phyloP scores from a whole-genome alignment of 2,797 vertebrate species.

The Apogon talboti region DNA sequence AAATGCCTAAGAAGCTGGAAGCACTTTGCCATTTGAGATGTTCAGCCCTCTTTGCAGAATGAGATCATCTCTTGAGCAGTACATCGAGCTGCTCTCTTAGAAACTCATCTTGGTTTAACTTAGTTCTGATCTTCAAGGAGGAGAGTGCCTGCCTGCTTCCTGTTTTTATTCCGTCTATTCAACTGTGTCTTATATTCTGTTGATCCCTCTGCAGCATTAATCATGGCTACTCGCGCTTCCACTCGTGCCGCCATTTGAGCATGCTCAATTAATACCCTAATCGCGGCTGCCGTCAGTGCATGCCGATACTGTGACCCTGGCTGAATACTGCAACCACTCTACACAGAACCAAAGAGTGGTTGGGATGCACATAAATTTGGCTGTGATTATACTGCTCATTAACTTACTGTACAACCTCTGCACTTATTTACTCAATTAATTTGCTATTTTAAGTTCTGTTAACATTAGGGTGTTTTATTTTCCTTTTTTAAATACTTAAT shows the following conservation, averaged over 20 bases:
- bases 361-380: constrained; percentile 65
- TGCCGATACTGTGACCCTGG: constrained; percentile 26
- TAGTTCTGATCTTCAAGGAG: constrained; percentile 7
- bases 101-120: constrained; percentile 27
- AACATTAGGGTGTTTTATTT: constrained; percentile 62
- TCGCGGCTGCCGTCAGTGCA: constrained; percentile 33
- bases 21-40: constrained; percentile 64
- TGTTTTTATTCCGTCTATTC: constrained; percentile 27
- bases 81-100: constrained; percentile 39
- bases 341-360: constrained; percentile 33
- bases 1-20: constrained; percentile 55
- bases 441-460: constrained; percentile 65
- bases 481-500: constrained; percentile 69
- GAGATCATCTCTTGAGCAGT: constrained; percentile 51
- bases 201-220: constrained; percentile 39
- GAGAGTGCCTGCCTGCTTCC: constrained; percentile 6
- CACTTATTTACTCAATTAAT: constrained; percentile 80
- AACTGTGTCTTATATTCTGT: constrained; percentile 15
- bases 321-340: constrained; percentile 42
- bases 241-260: constrained; percentile 21
- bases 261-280: constrained; percentile 67
- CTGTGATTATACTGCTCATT: constrained; percentile 71
- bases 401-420: constrained; percentile 70
- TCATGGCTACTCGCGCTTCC: constrained; percentile 25
- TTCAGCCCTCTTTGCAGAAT: constrained; percentile 35